These are phyloP conservation scores for Deroplatys truncata DNA, from an alignment of 2,888 invertebrate species.

Conservation along the genomic window DNA sequence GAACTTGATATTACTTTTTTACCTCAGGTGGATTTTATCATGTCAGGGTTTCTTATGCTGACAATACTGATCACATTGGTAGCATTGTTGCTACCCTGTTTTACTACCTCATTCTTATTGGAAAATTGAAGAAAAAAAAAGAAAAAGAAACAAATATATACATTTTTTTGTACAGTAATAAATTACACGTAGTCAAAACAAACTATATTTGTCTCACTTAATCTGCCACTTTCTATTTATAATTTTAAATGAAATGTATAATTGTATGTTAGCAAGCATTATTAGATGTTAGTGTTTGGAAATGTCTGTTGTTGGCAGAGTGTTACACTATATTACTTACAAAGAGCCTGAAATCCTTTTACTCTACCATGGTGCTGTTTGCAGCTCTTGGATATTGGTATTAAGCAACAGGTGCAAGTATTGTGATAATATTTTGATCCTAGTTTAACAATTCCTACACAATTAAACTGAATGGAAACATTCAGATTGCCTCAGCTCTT, in stretches of 20 bases:
- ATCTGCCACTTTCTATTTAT: background rate
- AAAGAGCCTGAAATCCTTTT: slow-evolving; percentile 12
- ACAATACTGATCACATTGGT: background rate
- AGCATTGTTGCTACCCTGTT: background rate
- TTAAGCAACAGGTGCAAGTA: slow-evolving; percentile 11
- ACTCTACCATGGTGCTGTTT: slow-evolving; percentile 12
- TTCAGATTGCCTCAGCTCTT: slow-evolving; percentile 17
- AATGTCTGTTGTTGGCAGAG: slow-evolving; percentile 14
- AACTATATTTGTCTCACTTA: background rate
- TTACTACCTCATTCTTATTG: slow-evolving; percentile 3
- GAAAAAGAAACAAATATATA: background rate
- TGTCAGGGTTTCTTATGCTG: background rate
- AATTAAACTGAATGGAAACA: slow-evolving; percentile 8
- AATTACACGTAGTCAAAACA: background rate
- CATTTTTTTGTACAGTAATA: background rate
- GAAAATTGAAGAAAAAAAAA: background rate
- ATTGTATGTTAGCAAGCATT: slow-evolving; percentile 12
- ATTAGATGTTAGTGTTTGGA: slow-evolving; percentile 19
- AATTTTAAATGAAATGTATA: slow-evolving; percentile 1
- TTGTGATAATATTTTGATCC: slow-evolving; percentile 18
- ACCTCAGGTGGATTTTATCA: background rate
- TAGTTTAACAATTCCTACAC: slow-evolving; percentile 14
- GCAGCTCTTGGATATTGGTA: slow-evolving; percentile 25
- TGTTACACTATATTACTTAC: slow-evolving; percentile 3
- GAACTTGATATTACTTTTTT: background rate